Percentiles rank a stretch among this genome's conserved stretches.
Conservation (phyloP, 2,113 vertebrate genomes). For the Pogonocichla stellata region DNA sequence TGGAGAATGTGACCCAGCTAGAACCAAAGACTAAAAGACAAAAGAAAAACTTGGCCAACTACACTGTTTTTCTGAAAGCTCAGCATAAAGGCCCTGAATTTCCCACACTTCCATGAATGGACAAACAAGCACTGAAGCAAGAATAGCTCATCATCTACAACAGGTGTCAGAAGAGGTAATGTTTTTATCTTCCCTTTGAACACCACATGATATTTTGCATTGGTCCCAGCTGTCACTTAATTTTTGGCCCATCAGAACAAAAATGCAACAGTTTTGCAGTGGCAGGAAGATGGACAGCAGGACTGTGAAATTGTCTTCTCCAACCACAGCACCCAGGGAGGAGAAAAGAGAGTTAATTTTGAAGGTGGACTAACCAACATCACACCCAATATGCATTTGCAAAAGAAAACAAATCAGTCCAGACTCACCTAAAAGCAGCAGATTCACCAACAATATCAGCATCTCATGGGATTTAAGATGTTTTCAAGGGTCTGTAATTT, state of each 20-base stretch:
- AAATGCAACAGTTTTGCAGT: neutral
- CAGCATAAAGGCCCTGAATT: neutral
- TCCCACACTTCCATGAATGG: neutral
- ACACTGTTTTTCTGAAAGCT: neutral
- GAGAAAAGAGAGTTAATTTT: neutral
- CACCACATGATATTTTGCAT: accelerated
- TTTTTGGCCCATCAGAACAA: neutral
- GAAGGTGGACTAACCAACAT: neutral
- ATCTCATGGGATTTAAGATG: neutral
- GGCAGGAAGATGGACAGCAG: neutral
- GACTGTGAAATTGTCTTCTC: neutral
- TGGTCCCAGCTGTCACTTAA: neutral
- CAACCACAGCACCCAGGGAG: neutral
- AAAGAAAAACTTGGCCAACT: neutral
- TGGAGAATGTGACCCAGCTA: neutral
- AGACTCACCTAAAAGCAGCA: neutral
- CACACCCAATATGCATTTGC: neutral
- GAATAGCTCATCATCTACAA: neutral
- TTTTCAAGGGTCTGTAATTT: neutral
- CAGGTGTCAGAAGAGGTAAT: neutral
- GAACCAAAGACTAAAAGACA: neutral
- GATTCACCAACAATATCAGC: neutral
- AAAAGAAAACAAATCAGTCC: neutral
- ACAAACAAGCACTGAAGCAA: neutral
- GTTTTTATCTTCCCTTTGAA: neutral